phyloP scores from a whole-genome alignment of 2,888 invertebrate genomes.

The Chorisops tibialis region DNA sequence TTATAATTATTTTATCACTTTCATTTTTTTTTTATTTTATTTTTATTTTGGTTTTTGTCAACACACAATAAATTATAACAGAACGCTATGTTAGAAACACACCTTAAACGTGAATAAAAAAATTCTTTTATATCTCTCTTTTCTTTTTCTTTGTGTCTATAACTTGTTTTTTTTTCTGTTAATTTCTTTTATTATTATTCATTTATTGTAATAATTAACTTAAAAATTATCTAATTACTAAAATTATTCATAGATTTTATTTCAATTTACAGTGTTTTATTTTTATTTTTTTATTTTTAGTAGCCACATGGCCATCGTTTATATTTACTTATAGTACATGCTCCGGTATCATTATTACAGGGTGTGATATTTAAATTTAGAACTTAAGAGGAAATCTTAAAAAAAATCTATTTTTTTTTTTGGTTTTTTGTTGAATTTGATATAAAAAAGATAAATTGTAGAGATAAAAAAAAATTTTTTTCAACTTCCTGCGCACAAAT shows the following conservation, averaged over 20 bases:
- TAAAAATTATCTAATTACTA: constrained; percentile 18
- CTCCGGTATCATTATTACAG: no score
- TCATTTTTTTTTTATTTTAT: neutral
- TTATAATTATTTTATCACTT: neutral
- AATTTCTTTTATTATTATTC: constrained; percentile 6
- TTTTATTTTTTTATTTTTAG: constrained; percentile 15
- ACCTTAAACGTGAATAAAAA: constrained; percentile 34
- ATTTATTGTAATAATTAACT: constrained; percentile 9
- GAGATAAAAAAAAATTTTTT: no score
- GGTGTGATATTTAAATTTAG: no score
- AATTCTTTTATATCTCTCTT: constrained; percentile 20
- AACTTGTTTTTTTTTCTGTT: neutral
- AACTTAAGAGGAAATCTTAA: no score
- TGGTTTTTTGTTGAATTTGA: no score
- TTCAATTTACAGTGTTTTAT: constrained; percentile 19
- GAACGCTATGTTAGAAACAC: constrained; percentile 34
- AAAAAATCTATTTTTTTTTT: no score
- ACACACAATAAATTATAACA: constrained; percentile 31
- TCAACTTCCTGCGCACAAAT: no score
- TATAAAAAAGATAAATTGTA: no score
- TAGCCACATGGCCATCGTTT: no score
- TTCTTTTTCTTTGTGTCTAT: neutral
- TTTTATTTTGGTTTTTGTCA: constrained; percentile 17
- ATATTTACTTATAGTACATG: no score
- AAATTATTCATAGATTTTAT: constrained; percentile 11